Conservation (phyloP, 2,888 invertebrate genomes). For the Alentia gelatinosa region DNA sequence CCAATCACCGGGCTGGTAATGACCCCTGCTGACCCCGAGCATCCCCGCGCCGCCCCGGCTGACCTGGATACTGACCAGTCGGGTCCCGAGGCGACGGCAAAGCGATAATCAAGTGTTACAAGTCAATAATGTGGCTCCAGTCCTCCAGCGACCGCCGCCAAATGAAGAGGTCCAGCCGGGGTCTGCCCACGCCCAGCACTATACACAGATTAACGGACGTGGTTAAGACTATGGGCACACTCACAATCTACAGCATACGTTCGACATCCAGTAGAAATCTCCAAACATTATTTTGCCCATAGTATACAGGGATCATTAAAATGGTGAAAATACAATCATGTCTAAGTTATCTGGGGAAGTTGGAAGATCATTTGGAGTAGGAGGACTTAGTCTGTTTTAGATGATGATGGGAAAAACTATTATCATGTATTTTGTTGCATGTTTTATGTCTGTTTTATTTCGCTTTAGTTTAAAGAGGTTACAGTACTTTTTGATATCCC, state of each 20-base stretch:
- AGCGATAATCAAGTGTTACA: slow-evolving; percentile 17
- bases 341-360: no score
- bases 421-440: no score
- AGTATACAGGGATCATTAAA: no score
- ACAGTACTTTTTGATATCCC: no score
- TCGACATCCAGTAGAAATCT: no score
- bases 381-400: no score
- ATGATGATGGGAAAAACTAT: no score
- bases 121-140: neutral
- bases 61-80: neutral
- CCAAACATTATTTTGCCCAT: no score
- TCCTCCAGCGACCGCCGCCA: neutral
- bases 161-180: neutral
- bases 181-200: neutral
- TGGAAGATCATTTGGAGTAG: no score
- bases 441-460: no score
- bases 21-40: neutral
- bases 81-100: neutral
- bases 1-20: neutral
- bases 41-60: neutral
- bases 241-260: neutral
- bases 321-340: no score
- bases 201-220: neutral
- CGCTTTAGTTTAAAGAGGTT: no score
- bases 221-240: neutral